Percentiles rank a stretch among this genome's conserved stretches.
Conservation (phyloP, 2,113 vertebrate genomes). For the Neolamprologus longior region DNA sequence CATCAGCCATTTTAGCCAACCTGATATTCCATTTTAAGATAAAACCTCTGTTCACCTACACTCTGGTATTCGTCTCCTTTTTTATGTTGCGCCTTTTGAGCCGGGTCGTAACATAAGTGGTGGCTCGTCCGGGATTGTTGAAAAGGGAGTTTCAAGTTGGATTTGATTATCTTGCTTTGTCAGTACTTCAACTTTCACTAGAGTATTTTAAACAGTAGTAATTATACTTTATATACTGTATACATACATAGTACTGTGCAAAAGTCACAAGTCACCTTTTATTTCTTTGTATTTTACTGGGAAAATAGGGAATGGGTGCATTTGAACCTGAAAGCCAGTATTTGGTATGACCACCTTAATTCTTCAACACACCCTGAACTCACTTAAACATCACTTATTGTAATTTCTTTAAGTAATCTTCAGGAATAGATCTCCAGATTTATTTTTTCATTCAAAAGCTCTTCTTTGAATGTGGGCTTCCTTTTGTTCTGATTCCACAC, state of each 20-base stretch:
- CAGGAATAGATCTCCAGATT: background rate
- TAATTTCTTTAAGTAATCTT: background rate
- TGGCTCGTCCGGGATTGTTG: no score
- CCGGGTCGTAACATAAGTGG: no score
- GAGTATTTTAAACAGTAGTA: background rate
- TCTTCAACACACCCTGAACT: background rate
- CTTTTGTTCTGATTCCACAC: background rate
- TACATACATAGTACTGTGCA: background rate
- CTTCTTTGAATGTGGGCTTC: background rate
- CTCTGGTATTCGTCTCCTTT: no score
- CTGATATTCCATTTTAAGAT: no score
- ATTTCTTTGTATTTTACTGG: background rate
- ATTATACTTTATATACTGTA: background rate
- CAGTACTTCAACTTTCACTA: background rate
- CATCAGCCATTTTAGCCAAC: no score
- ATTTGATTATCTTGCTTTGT: no score
- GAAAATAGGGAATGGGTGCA: background rate
- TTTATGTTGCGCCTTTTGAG: no score
- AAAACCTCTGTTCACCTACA: no score
- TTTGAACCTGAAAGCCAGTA: background rate
- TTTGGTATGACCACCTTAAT: background rate
- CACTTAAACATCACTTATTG: background rate
- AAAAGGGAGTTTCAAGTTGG: no score
- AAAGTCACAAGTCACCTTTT: background rate
- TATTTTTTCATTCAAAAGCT: background rate